These are phyloP conservation scores for Zygothrica quintamaculata DNA, from an alignment of 2,888 invertebrate genomes.

Conservation along the genomic window DNA sequence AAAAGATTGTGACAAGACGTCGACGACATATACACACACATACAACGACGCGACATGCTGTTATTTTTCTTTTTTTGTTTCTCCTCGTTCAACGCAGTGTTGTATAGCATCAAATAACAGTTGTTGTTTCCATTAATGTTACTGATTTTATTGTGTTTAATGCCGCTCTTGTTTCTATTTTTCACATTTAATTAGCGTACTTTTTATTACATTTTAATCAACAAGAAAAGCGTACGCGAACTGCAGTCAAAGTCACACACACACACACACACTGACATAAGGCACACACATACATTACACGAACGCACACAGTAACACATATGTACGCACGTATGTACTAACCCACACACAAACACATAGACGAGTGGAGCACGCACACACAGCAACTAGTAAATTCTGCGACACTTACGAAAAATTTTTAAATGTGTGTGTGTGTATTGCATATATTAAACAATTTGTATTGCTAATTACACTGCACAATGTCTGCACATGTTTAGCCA, in stretches of 20 bases:
- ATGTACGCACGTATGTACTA: conserved; percentile 7
- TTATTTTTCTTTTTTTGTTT: conserved; percentile 45
- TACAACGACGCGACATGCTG: conserved; percentile 54
- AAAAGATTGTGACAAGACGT: conserved; percentile 49
- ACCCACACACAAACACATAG: conserved; percentile 31
- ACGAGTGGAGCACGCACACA: conserved; percentile 67
- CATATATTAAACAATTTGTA: conserved; percentile 50
- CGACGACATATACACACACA: conserved; percentile 45
- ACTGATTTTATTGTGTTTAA: conserved; percentile 33
- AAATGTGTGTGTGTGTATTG: conserved; percentile 33
- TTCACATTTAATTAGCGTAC: conserved; percentile 43
- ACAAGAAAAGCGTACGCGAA: conserved; percentile 60
- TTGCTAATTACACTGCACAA: conserved; percentile 53
- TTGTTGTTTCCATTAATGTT: conserved; percentile 17
- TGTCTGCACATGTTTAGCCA: conserved; percentile 30
- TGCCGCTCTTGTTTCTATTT: conserved; percentile 37
- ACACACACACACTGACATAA: conserved; percentile 32
- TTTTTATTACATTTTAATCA: conserved; percentile 53
- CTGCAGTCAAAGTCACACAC: conserved; percentile 73
- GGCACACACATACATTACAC: conserved; percentile 33
- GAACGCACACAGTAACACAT: conserved; percentile 26
- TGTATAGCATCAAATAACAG: conserved; percentile 39
- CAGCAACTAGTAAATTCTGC: conserved; percentile 79
- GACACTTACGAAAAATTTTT: conserved; percentile 71
- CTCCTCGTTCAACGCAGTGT: conserved; percentile 40